Percentiles rank a stretch among this genome's conserved stretches.
These are phyloP conservation scores for Tiliqua scincoides DNA, from an alignment of 2,113 vertebrate species.

Conservation along the genomic window DNA sequence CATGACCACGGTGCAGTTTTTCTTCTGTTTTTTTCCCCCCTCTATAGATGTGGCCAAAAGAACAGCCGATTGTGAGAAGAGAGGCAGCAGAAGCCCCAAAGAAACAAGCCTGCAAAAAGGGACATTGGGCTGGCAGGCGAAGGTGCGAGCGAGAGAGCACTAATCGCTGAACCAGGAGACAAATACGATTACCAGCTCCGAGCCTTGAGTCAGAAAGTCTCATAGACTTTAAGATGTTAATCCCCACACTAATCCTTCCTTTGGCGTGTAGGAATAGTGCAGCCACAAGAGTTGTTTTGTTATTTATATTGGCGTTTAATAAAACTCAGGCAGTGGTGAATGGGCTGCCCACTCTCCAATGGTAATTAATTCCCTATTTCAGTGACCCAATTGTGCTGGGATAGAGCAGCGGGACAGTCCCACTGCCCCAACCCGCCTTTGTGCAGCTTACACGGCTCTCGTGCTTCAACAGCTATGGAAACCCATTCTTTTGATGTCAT, in stretches of 20 bases:
- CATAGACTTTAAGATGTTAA: conserved; percentile 90
- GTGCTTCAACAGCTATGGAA: conserved; percentile 86
- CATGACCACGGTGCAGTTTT: conserved; percentile 61
- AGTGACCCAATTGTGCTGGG: conserved; percentile 87
- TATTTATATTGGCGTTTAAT: conserved; percentile 92
- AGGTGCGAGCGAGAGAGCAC: conserved; percentile 77
- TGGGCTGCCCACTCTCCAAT: conserved; percentile 86
- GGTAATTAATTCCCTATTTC: conserved; percentile 90
- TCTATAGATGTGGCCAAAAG: conserved; percentile 73
- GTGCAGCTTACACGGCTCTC: conserved; percentile 81
- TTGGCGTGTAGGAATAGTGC: conserved; percentile 86
- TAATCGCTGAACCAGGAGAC: conserved; percentile 86
- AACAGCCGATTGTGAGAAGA: conserved; percentile 70
- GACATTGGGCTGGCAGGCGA: conserved; percentile 76
- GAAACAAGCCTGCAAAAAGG: conserved; percentile 80
- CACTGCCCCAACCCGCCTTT: conserved; percentile 79
- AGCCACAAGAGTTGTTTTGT: conserved; percentile 89
- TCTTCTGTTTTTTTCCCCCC: conserved; percentile 33
- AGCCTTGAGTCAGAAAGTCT: conserved; percentile 90
- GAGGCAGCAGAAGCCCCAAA: conserved; percentile 40
- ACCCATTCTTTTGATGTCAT: conserved; percentile 87
- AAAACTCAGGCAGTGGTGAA: conserved; percentile 84
- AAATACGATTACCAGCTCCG: conserved; percentile 87
- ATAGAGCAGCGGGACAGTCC: conserved; percentile 83
- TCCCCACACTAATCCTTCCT: conserved; percentile 86